These are phyloP conservation scores for Pollenia griseotomentosa DNA, from an alignment of 2,888 invertebrate species.

Conservation along the genomic window DNA sequence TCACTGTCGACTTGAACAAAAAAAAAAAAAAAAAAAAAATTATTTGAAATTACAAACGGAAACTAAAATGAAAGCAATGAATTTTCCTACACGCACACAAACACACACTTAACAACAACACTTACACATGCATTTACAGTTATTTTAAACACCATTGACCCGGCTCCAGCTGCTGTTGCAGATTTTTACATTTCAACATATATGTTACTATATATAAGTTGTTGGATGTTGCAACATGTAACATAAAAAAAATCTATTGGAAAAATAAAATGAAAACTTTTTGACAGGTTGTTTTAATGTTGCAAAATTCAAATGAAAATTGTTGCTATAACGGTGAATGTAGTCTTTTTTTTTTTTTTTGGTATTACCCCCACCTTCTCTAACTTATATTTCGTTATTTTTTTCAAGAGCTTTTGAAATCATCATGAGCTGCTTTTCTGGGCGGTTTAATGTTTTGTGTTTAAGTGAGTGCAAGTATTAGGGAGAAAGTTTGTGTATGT, in stretches of 20 bases:
- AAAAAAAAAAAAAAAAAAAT: background rate
- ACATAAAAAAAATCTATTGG: slow-evolving; percentile 27
- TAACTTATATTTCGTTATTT: background rate
- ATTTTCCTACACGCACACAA: slow-evolving; percentile 43
- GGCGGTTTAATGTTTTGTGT: slow-evolving; percentile 22
- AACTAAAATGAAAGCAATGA: slow-evolving; percentile 57
- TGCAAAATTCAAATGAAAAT: slow-evolving; percentile 55
- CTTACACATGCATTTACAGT: slow-evolving; percentile 7
- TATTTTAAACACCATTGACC: slow-evolving; percentile 11
- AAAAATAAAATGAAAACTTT: slow-evolving; percentile 52
- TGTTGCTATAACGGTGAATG: slow-evolving; percentile 40
- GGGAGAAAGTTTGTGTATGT: slow-evolving; percentile 20
- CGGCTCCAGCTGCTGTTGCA: background rate
- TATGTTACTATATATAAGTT: too few species aligned
- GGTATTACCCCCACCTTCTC: background rate
- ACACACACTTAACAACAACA: background rate
- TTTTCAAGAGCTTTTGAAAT: slow-evolving; percentile 11
- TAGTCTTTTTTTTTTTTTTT: background rate
- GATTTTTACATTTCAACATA: background rate
- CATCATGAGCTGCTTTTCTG: slow-evolving; percentile 33
- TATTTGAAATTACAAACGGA: slow-evolving; percentile 56
- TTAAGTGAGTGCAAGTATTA: slow-evolving; percentile 8
- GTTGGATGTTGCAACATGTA: slow-evolving; percentile 21
- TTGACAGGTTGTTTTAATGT: slow-evolving; percentile 66
- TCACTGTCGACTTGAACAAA: background rate